Conservation (phyloP, 2,888 invertebrate genomes). For the Corythucha ciliata region DNA sequence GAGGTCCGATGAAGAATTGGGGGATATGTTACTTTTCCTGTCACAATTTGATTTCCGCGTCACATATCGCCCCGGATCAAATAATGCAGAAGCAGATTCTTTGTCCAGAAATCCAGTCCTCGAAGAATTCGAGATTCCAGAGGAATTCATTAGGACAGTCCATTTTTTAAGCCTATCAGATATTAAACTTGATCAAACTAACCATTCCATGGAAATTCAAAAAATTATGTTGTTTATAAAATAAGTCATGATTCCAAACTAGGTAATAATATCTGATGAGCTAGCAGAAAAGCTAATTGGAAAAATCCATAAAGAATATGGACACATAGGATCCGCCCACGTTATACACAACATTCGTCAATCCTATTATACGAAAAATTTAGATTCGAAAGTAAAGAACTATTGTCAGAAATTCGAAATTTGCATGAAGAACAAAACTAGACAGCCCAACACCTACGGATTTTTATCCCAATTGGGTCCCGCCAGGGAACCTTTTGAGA, state of each 20-base stretch:
- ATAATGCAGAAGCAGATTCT: slow-evolving; percentile 7
- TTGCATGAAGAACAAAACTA: slow-evolving; percentile 20
- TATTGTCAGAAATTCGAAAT: slow-evolving; percentile 18
- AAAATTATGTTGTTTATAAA: not conserved
- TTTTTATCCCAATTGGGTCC: slow-evolving; percentile 37
- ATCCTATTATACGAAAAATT: slow-evolving; percentile 18
- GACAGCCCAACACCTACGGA: not conserved
- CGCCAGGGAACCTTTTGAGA: slow-evolving; percentile 36
- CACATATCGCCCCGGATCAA: slow-evolving; percentile 2
- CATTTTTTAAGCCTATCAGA: no score
- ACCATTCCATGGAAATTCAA: no score
- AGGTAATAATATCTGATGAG: slow-evolving; percentile 17
- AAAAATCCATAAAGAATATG: slow-evolving; percentile 14
- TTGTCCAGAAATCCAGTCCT: slow-evolving; percentile 11
- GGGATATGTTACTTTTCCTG: slow-evolving; percentile 12
- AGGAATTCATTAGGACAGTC: no score
- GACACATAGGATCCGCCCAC: slow-evolving; percentile 24
- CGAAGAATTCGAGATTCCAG: slow-evolving; percentile 26
- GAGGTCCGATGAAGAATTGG: slow-evolving; percentile 9
- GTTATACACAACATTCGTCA: slow-evolving; percentile 16
- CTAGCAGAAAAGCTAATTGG: slow-evolving; percentile 18
- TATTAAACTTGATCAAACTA: slow-evolving; percentile 28
- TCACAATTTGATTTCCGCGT: slow-evolving; percentile 12
- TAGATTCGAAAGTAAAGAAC: slow-evolving; percentile 7
- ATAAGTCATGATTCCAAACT: not conserved